Evolutionary conservation across 2,113 vertebrate genomes (phyloP).

Genomic region (Bucco capensis): DNA sequence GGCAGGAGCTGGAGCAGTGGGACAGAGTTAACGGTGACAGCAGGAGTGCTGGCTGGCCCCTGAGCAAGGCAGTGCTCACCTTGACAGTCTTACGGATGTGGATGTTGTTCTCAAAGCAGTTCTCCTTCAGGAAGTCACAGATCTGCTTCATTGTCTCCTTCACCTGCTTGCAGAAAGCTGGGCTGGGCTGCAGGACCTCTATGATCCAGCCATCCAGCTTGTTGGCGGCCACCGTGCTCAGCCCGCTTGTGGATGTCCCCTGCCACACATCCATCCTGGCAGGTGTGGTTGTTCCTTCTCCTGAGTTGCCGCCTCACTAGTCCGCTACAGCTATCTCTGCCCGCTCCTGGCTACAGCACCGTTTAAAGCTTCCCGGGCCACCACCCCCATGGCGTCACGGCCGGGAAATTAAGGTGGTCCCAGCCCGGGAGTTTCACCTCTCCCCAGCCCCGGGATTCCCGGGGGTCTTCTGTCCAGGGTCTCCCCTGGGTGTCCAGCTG

Average conservation of each 20-base stretch:
- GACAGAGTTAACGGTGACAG: not conserved
- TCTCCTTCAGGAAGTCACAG: conserved; percentile 33
- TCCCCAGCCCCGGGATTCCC: too few relatives aligned
- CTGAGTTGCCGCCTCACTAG: accelerated
- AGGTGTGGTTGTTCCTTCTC: accelerated
- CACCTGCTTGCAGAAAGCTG: not conserved
- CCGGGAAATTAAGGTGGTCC: not conserved
- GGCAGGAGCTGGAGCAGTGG: not conserved
- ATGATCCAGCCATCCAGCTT: not conserved
- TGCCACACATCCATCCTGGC: not conserved
- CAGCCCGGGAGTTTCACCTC: accelerated
- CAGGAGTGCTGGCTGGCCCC: not conserved
- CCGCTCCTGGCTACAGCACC: accelerated
- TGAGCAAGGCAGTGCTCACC: not conserved
- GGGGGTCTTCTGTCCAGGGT: not conserved
- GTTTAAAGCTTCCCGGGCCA: not conserved
- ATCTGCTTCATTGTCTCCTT: not conserved
- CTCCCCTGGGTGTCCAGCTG: not conserved
- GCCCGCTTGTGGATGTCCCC: accelerated
- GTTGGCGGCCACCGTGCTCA: accelerated
- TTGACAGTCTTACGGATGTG: not conserved
- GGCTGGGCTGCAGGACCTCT: not conserved
- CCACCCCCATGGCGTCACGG: not conserved
- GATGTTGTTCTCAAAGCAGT: not conserved
- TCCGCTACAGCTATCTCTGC: accelerated